These are phyloP conservation scores for Drosophila bifasciata DNA, from an alignment of 1,140 invertebrate genomes.

Conservation along the genomic window DNA sequence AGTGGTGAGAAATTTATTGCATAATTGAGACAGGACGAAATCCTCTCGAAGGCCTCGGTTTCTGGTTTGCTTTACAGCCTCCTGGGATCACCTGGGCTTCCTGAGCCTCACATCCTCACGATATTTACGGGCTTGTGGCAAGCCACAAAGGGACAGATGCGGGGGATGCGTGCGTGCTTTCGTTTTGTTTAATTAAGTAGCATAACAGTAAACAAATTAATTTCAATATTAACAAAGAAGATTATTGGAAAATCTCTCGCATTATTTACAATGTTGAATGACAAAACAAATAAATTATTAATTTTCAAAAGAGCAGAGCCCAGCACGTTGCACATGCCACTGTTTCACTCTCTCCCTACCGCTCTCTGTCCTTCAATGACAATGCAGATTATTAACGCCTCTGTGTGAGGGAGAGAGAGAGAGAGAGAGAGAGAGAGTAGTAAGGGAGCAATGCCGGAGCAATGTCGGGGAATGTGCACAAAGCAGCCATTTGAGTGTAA, in stretches of 20 bases:
- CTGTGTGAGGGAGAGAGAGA: background rate
- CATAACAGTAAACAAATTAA: constrained; percentile 83
- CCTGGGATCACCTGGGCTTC: constrained; percentile 13
- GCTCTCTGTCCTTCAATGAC: constrained; percentile 57
- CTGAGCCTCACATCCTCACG: constrained; percentile 22
- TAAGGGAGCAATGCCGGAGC: background rate
- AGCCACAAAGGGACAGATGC: constrained; percentile 27
- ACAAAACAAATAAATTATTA: constrained; percentile 83
- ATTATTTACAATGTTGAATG: constrained; percentile 81
- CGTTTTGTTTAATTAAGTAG: constrained; percentile 81
- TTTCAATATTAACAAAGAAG: constrained; percentile 83
- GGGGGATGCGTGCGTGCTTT: constrained; percentile 16
- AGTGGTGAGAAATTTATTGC: constrained; percentile 79
- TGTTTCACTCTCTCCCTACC: no score
- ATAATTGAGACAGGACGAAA: constrained; percentile 76
- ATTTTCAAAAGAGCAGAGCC: constrained; percentile 57
- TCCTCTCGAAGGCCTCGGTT: constrained; percentile 59
- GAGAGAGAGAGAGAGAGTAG: background rate
- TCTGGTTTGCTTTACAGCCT: constrained; percentile 8
- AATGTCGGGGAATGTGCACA: constrained; percentile 44
- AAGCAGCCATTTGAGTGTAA: constrained; percentile 78
- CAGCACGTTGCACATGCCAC: background rate
- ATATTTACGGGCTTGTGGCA: constrained; percentile 74
- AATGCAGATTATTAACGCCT: constrained; percentile 48
- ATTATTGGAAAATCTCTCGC: constrained; percentile 81